Conservation (phyloP, 2,113 vertebrate species). For the Gyps fulvus region DNA sequence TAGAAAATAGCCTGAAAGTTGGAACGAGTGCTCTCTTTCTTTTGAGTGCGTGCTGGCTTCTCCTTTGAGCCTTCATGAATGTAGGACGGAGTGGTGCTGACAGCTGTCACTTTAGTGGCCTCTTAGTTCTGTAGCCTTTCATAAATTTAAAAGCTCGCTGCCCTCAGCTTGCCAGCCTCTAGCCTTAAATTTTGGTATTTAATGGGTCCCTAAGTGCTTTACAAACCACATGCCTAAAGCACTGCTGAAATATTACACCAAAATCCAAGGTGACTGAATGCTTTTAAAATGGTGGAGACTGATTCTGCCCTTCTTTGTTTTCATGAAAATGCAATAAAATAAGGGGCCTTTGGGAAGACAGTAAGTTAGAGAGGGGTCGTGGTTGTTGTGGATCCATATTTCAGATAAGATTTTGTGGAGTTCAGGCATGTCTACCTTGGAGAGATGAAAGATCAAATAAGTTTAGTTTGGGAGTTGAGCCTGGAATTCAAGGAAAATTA, state of each 20-base stretch:
- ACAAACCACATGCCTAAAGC: slow-evolving; percentile 9
- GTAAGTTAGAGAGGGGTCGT: not conserved
- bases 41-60: not conserved
- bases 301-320: not conserved
- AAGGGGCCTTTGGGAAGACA: not conserved
- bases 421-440: not conserved
- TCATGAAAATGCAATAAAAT: not conserved
- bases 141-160: slow-evolving; percentile 37
- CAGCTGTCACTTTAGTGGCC: slow-evolving; percentile 61
- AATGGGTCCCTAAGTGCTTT: slow-evolving; percentile 30
- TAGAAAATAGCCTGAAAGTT: slow-evolving; percentile 56
- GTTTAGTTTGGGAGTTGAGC: not conserved
- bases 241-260: slow-evolving; percentile 18
- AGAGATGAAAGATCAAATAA: not conserved
- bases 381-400: not conserved
- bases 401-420: not conserved
- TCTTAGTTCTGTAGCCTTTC: slow-evolving; percentile 39
- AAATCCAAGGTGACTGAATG: not conserved
- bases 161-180: slow-evolving; percentile 32
- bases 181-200: slow-evolving; percentile 53
- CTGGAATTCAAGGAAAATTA: not conserved
- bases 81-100: slow-evolving; percentile 42
- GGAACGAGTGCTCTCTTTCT: slow-evolving; percentile 8
- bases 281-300: not conserved
- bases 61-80: slow-evolving; percentile 44